phyloP scores from a whole-genome alignment of 2,888 invertebrate species.

The Acronicta aceris region DNA sequence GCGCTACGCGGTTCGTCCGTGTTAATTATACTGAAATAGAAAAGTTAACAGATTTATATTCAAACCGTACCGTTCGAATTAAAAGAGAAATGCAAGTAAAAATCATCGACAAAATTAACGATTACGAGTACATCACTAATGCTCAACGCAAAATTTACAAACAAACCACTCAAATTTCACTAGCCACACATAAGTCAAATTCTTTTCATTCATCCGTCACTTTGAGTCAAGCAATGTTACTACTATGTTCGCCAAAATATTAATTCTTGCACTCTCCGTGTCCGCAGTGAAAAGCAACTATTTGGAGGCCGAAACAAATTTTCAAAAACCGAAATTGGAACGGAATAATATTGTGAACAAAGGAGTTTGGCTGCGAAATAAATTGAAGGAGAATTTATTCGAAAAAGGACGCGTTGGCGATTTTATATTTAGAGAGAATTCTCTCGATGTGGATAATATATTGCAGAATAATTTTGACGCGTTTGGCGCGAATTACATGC shows the following conservation, averaged over 20 bases:
- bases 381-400: constrained; percentile 43
- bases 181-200: constrained; percentile 63
- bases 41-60: too few species aligned
- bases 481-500: constrained; percentile 61
- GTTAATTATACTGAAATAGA: too few species aligned
- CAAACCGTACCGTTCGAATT: too few species aligned
- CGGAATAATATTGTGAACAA: constrained; percentile 78
- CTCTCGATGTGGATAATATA: constrained; percentile 71
- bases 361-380: constrained; percentile 72
- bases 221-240: constrained; percentile 46
- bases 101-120: constrained; percentile 63
- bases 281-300: constrained; percentile 50
- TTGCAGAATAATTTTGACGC: constrained; percentile 69
- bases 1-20: too few species aligned
- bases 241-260: constrained; percentile 69
- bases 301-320: constrained; percentile 62
- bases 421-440: constrained; percentile 73
- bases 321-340: constrained; percentile 67
- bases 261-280: constrained; percentile 61
- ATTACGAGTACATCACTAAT: constrained; percentile 46
- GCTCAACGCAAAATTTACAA: constrained; percentile 51
- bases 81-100: constrained; percentile 4
- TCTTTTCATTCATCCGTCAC: constrained; percentile 55
- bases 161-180: constrained; percentile 58
- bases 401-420: constrained; percentile 59